A percentile compares a stretch with the other conserved stretches of the same genome.
These are phyloP conservation scores for Glareola pratincola DNA, from an alignment of 2,113 vertebrate genomes.

Conservation along the genomic window DNA sequence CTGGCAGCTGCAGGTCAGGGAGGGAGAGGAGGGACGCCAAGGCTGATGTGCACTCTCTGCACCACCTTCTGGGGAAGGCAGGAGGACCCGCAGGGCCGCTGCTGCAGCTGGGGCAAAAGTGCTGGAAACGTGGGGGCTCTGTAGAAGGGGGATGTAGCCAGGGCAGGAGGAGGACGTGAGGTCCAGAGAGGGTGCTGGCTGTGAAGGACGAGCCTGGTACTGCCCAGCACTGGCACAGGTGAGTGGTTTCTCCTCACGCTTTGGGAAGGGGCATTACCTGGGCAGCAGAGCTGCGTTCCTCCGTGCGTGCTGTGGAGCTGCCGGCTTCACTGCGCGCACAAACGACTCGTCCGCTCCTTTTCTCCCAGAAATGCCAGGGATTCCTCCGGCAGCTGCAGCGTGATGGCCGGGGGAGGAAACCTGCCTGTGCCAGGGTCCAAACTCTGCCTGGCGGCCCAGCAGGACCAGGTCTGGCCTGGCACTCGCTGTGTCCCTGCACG, in stretches of 20 bases:
- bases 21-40: background rate
- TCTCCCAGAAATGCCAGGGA: background rate
- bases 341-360: fast-evolving
- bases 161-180: background rate
- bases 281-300: background rate
- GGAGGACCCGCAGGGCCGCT: background rate
- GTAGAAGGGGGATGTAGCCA: background rate
- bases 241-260: background rate
- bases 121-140: background rate
- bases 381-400: background rate
- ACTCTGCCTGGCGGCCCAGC: background rate
- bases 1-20: background rate
- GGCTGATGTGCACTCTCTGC: background rate
- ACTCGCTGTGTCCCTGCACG: fast-evolving
- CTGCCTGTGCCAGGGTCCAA: background rate
- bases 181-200: background rate
- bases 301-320: background rate
- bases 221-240: background rate
- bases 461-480: too few relatives aligned
- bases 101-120: background rate
- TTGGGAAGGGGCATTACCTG: background rate
- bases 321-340: background rate
- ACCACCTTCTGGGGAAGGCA: background rate
- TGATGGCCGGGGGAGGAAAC: too few relatives aligned
- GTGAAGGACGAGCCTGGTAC: background rate